Percentiles rank a stretch among this genome's conserved stretches.
Conservation (phyloP, 2,888 invertebrate genomes). For the Meiosimyza platycephala region DNA sequence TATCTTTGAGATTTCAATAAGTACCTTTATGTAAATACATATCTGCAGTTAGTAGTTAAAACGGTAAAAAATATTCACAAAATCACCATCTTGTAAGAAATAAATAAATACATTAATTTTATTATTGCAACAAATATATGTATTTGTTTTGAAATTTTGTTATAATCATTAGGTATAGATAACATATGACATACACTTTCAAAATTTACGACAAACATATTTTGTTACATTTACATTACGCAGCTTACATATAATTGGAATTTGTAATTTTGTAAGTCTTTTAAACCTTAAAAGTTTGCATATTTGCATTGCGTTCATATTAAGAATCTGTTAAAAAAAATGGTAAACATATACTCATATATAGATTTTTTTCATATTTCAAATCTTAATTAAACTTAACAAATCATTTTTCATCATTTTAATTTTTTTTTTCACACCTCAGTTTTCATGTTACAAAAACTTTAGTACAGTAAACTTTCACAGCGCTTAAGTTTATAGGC, state of each 20-base stretch:
- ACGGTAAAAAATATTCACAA: neutral
- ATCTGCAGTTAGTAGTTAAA: too few relatives aligned
- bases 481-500: neutral
- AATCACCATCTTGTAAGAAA: neutral
- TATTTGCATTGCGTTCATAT: too few relatives aligned
- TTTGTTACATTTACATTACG: neutral
- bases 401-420: too few relatives aligned
- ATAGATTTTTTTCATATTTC: too few relatives aligned
- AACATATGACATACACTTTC: too few relatives aligned
- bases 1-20: too few relatives aligned
- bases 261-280: slow-evolving; percentile 2
- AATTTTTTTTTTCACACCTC: too few relatives aligned
- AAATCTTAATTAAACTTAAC: too few relatives aligned
- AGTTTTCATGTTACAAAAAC: neutral
- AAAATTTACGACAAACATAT: neutral
- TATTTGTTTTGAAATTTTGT: neutral
- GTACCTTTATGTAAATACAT: too few relatives aligned
- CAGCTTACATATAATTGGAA: slow-evolving; percentile 15
- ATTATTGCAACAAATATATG: slow-evolving; percentile 9
- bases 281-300: neutral
- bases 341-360: too few relatives aligned
- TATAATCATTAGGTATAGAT: too few relatives aligned
- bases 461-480: neutral
- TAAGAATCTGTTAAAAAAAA: too few relatives aligned
- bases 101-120: neutral